phyloP scores from a whole-genome alignment of 1,140 invertebrate species.

The Cecropterus lyciades region DNA sequence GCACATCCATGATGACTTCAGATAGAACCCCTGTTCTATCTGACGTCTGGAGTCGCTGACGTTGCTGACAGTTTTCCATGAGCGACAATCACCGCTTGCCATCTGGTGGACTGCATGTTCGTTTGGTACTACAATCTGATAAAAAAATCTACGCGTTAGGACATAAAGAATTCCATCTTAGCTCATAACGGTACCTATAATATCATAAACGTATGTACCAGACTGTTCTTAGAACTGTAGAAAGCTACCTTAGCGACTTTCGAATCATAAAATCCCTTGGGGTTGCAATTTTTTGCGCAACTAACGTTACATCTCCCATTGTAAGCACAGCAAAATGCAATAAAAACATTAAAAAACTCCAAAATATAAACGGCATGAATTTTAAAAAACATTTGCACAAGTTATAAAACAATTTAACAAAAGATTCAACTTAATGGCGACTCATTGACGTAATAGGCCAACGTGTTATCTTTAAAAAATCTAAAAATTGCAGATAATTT shows the following conservation, averaged over 20 bases:
- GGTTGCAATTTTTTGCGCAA: constrained; percentile 33
- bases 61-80: too few relatives aligned
- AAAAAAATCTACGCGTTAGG: too few relatives aligned
- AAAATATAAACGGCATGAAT: not conserved
- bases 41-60: too few relatives aligned
- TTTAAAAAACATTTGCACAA: constrained; percentile 24
- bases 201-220: not conserved
- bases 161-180: constrained; percentile 8
- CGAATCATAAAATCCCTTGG: constrained; percentile 27
- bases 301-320: constrained; percentile 18
- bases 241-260: constrained; percentile 25
- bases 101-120: too few relatives aligned
- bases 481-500: constrained; percentile 3
- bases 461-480: constrained; percentile 19
- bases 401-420: constrained; percentile 19
- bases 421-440: constrained; percentile 7
- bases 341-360: constrained; percentile 39
- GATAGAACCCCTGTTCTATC: too few relatives aligned
- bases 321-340: constrained; percentile 10
- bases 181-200: not conserved
- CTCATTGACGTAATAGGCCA: not conserved
- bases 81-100: too few relatives aligned
- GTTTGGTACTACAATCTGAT: too few relatives aligned
- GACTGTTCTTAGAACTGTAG: constrained; percentile 18
- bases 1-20: too few relatives aligned